A percentile compares a stretch with the other conserved stretches of the same genome.
These are phyloP conservation scores for Oryzias woworae DNA, from an alignment of 2,113 vertebrate genomes.

Conservation along the genomic window DNA sequence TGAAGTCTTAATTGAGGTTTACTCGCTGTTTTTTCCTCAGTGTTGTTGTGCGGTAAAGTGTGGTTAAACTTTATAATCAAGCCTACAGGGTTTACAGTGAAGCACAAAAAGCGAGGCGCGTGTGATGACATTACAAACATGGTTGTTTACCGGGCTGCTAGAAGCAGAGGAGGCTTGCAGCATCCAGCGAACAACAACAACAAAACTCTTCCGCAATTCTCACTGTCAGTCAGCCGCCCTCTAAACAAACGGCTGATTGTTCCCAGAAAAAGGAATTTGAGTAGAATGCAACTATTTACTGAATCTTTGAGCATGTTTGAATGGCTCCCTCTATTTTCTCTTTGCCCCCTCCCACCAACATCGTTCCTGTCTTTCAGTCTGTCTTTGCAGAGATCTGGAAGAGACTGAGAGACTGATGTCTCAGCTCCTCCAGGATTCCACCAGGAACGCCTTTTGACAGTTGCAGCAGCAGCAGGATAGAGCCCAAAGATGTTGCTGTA, in stretches of 20 bases:
- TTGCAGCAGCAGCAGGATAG: slow-evolving; percentile 77
- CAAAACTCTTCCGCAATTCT: slow-evolving; percentile 54
- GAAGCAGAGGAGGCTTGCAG: slow-evolving; percentile 46
- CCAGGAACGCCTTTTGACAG: slow-evolving; percentile 81
- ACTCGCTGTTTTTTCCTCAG: slow-evolving; percentile 54
- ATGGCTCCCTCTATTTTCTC: slow-evolving; percentile 57
- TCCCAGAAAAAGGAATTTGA: slow-evolving; percentile 53
- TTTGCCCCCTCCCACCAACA: slow-evolving; percentile 44
- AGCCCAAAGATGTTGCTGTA: slow-evolving; percentile 81
- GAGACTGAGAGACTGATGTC: slow-evolving; percentile 77
- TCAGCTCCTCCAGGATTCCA: slow-evolving; percentile 76
- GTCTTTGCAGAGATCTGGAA: slow-evolving; percentile 70
- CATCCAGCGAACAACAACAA: slow-evolving; percentile 58
- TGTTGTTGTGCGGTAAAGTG: slow-evolving; percentile 69
- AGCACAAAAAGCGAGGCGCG: slow-evolving; percentile 33
- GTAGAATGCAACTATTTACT: slow-evolving; percentile 67
- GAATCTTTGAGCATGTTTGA: slow-evolving; percentile 67
- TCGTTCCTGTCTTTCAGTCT: slow-evolving; percentile 68
- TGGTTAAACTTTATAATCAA: slow-evolving; percentile 77
- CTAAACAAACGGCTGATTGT: slow-evolving; percentile 62
- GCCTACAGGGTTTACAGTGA: slow-evolving; percentile 70
- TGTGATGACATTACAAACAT: slow-evolving; percentile 72
- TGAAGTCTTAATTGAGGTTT: slow-evolving; percentile 80
- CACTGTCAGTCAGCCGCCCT: slow-evolving; percentile 65
- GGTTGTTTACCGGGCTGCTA: slow-evolving; percentile 63